Percentiles rank a stretch among this genome's conserved stretches.
These are phyloP conservation scores for Morpho deidamia DNA, from an alignment of 2,888 invertebrate species.

Conservation along the genomic window DNA sequence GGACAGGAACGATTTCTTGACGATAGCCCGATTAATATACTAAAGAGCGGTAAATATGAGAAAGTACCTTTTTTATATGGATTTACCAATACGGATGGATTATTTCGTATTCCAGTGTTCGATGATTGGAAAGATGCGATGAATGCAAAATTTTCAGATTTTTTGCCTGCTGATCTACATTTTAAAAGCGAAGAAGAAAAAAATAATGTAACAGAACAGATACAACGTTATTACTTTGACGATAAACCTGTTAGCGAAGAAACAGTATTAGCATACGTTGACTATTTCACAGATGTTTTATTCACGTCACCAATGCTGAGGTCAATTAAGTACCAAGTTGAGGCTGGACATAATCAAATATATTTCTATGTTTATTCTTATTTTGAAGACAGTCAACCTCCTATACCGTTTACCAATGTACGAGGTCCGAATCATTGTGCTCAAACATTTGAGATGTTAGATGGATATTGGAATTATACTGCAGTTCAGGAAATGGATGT, in stretches of 20 bases:
- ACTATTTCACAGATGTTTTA: constrained; percentile 50
- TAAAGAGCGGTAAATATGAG: constrained; percentile 35
- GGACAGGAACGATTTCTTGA: constrained; percentile 36
- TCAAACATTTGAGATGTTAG: constrained; percentile 32
- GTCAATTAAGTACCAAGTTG: constrained; percentile 33
- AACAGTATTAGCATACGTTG: constrained; percentile 34
- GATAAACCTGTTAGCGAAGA: constrained; percentile 30
- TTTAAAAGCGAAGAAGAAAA: constrained; percentile 38
- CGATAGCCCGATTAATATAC: constrained; percentile 37
- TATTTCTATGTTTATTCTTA: constrained; percentile 47
- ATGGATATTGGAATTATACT: constrained; percentile 17
- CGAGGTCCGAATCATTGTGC: constrained; percentile 39
- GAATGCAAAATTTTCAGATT: constrained; percentile 45
- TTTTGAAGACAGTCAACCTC: constrained; percentile 31
- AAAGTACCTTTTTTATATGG: constrained; percentile 43
- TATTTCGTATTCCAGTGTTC: constrained; percentile 27
- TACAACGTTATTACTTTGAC: constrained; percentile 32
- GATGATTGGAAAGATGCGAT: constrained; percentile 37
- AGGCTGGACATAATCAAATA: constrained; percentile 39
- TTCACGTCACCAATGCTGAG: constrained; percentile 36
- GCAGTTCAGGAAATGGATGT: constrained; percentile 24
- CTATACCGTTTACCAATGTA: constrained; percentile 31
- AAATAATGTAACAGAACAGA: constrained; percentile 30
- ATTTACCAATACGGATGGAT: constrained; percentile 41
- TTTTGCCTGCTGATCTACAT: constrained; percentile 40